A percentile compares a stretch with the other conserved stretches of the same genome.
Conservation (phyloP, 2,888 invertebrate genomes). For the Drosophila peninsularis region DNA sequence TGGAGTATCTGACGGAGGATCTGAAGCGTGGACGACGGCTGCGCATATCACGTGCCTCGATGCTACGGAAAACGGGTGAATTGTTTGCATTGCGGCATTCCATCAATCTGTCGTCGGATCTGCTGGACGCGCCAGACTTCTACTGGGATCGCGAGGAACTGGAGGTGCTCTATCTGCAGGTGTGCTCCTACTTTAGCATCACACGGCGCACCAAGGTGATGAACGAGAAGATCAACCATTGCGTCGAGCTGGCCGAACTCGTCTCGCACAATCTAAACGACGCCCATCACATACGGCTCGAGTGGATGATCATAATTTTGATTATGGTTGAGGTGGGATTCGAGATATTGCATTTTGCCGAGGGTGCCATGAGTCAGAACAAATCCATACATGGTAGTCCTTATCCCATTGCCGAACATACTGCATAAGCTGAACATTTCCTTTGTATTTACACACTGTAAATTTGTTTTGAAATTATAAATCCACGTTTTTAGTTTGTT, state of each 20-base stretch:
- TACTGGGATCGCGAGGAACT: slow-evolving; percentile 98
- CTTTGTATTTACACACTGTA: slow-evolving; percentile 26
- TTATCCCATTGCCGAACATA: slow-evolving; percentile 29
- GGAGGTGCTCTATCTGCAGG: slow-evolving; percentile 93
- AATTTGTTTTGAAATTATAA: slow-evolving; percentile 27
- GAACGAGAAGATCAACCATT: slow-evolving; percentile 97
- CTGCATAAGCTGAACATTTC: slow-evolving; percentile 17
- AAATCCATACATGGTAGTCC: slow-evolving; percentile 24
- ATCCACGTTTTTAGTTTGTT: slow-evolving; percentile 13
- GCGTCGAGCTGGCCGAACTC: slow-evolving; percentile 95
- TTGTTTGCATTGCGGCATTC: slow-evolving; percentile 94
- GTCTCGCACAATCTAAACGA: slow-evolving; percentile 96
- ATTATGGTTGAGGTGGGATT: slow-evolving; percentile 97
- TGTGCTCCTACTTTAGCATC: slow-evolving; percentile 93
- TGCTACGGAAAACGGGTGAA: slow-evolving; percentile 93
- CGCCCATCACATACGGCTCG: slow-evolving; percentile 95
- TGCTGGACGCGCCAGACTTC: slow-evolving; percentile 97
- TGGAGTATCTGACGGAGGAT: slow-evolving; percentile 92
- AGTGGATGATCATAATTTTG: slow-evolving; percentile 98
- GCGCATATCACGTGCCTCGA: slow-evolving; percentile 86
- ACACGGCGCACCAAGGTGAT: slow-evolving; percentile 95
- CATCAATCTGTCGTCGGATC: slow-evolving; percentile 96
- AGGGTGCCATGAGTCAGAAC: slow-evolving; percentile 28
- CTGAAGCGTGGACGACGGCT: slow-evolving; percentile 91
- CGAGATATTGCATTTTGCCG: slow-evolving; percentile 90